Evolutionary conservation across 2,888 invertebrate genomes (phyloP), one percentile per base, ranked within the genome.

Genomic region (Sarcophaga variegata): DNA sequence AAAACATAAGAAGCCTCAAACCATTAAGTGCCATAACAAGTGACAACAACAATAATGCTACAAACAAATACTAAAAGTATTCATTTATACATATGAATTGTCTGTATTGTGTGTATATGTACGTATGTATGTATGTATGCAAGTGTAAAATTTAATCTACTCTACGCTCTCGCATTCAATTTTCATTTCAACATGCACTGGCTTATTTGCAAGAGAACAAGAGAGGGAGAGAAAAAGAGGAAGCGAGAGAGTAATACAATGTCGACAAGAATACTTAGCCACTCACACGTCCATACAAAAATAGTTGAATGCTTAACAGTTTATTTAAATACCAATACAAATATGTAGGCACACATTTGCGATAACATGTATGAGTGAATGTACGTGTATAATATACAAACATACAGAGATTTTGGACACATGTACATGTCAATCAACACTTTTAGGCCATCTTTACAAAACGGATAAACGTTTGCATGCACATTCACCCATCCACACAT

Each of bases 391-490:
- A 49, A 49, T 14, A 67, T 27, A 12, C 69, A 81, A 63, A 25
- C 37, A 69, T 12, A 22, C 22, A 12, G 59, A 59, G 45, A 22
- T 20, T 20, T n/a, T 6, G 17, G 8, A 59, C 77, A 74, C 22
- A 66, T 67, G 72, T 74, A n/a, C 27, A 67, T 54, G 78, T 78
- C 78, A 72, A 54, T 78, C 67, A 72, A 74, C 83, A 72, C 78
- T 67, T 37, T 78, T 49, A 67, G 72, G 54, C 83, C 49, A 72
- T 60, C 20, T 66, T 47, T 49, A 45, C 11, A 47, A 49, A 66
- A 47, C 60, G 25, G 14, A n/a, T 64, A 63, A 77, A 72, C 62
- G 74, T 81, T 60, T 59, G 59, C 14, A 54, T 6, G 25, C 25
- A 70, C 27, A 66, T 54, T 17, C 67, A 47, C 4, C 22, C 22